Percentiles rank a stretch among this genome's conserved stretches.
phyloP scores from a whole-genome alignment of 2,797 vertebrate genomes.

The Morelia viridis region DNA sequence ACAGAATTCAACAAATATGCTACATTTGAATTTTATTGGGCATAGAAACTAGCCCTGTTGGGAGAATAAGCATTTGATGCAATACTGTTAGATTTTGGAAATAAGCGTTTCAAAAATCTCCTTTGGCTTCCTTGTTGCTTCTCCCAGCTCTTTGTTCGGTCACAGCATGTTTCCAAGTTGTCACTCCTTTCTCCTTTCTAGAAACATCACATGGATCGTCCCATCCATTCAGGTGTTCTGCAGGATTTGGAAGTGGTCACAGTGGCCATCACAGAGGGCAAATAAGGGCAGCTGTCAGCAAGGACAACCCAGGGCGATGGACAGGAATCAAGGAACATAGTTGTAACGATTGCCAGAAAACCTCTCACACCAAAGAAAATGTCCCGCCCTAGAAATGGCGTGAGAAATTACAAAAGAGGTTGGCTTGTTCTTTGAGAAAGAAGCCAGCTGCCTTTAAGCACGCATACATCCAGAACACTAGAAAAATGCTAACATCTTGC shows the following conservation, averaged over 20 bases:
- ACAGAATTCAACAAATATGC: background rate
- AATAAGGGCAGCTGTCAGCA: background rate
- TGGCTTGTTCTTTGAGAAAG: background rate
- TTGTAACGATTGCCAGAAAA: background rate
- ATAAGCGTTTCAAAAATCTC: background rate
- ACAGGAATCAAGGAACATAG: background rate
- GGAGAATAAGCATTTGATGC: background rate
- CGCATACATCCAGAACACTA: background rate
- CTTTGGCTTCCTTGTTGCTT: background rate
- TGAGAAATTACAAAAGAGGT: background rate
- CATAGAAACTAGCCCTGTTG: background rate
- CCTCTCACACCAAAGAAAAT: background rate
- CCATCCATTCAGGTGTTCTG: background rate
- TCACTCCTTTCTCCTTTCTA: background rate
- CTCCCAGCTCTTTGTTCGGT: background rate
- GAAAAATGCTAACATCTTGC: background rate
- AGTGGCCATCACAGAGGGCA: background rate
- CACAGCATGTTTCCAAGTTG: background rate
- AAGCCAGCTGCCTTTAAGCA: background rate
- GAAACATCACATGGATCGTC: background rate
- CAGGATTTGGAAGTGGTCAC: background rate
- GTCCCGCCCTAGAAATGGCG: background rate
- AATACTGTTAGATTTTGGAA: background rate
- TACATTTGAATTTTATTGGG: background rate
- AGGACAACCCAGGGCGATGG: background rate